Base-by-base conservation (phyloP, 2,888 invertebrate genomes). In the Amphipyra berbera region DNA sequence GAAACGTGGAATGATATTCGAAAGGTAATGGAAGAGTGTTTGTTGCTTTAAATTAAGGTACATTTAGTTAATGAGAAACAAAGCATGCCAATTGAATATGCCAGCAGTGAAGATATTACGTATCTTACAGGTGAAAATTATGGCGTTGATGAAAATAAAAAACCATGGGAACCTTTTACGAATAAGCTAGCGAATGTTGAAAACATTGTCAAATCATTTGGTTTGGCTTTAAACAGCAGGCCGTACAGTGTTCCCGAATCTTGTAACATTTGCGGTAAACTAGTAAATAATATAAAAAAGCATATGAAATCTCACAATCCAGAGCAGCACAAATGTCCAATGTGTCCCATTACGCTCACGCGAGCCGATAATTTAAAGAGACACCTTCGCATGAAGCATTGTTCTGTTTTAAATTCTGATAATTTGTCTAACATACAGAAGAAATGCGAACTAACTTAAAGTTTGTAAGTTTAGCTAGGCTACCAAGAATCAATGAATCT, bases 331-430 rank as follows among this genome's bases (percentile, higher is more conserved):
- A 95, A 95, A 81, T 96, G 96, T 78, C 96, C 96, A 3, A 88
- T 96, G 79, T 96, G 96, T 86, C 95, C 95, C 47, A 95, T 96
- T 73, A 95, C 95, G 58, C 95, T 96, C 81, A 96, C 96, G 46
- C 93, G 96, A 67, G 96, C 96, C 72, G 96, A 96, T 86, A 96
- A 96, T 87, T 95, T 96, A 83, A 96, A 96, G 90, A 95, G 96
- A 62, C 96, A 96, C 87, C 95, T 96, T 73, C 95, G 95, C 79
- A 95, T 95, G 89, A 96, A 96, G 88, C 96, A 96, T 86, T 90
- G 91, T 69, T 88, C 90, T 40, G 89, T 90, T 45, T 79, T 95
- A 73, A 87, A 87, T 38, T 85, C 90, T n/a, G 88, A 87, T 71
- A 93, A 90, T 72, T 73, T 91, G 61, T 85, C 90, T 12, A 94